Evolutionary conservation across 2,888 invertebrate genomes (phyloP).

Genomic region (Dicyrtomina minuta): DNA sequence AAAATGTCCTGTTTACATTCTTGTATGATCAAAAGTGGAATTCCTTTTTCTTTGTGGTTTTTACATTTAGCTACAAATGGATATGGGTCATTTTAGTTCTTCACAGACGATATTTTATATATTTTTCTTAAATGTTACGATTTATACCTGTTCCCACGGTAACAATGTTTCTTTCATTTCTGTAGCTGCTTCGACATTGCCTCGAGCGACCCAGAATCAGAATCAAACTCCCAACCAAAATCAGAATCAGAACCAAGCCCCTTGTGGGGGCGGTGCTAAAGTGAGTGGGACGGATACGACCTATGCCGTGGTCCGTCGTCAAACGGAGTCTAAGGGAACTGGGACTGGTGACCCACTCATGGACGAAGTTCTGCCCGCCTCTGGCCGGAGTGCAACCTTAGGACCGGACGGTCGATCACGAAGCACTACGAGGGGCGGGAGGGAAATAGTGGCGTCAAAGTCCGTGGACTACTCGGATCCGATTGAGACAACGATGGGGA

Average conservation of each 20-base stretch:
- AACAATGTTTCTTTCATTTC: constrained; percentile 8
- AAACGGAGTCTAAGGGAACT: constrained; percentile 51
- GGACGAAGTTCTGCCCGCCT: no score
- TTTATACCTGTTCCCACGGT: background rate
- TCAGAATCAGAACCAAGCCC: no score
- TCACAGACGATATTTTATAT: constrained; percentile 7
- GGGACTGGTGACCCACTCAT: constrained; percentile 45
- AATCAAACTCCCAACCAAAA: constrained; percentile 42
- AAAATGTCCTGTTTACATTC: no score
- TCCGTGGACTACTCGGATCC: constrained; percentile 63
- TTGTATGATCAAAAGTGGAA: no score
- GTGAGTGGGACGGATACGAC: constrained; percentile 28
- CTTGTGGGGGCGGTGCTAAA: constrained; percentile 41
- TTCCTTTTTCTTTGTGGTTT: no score
- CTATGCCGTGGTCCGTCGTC: constrained; percentile 40
- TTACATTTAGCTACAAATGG: no score
- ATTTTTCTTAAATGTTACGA: background rate
- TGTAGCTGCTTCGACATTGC: constrained; percentile 52
- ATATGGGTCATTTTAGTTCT: no score
- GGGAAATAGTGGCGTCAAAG: constrained; percentile 57
- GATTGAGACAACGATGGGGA: constrained; percentile 44
- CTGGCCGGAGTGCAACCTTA: no score
- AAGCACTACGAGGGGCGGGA: constrained; percentile 45
- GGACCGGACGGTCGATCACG: constrained; percentile 38
- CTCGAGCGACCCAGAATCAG: constrained; percentile 49